Evolutionary conservation across 2,113 vertebrate genomes (phyloP).

Genomic region (Scytalopus superciliaris): DNA sequence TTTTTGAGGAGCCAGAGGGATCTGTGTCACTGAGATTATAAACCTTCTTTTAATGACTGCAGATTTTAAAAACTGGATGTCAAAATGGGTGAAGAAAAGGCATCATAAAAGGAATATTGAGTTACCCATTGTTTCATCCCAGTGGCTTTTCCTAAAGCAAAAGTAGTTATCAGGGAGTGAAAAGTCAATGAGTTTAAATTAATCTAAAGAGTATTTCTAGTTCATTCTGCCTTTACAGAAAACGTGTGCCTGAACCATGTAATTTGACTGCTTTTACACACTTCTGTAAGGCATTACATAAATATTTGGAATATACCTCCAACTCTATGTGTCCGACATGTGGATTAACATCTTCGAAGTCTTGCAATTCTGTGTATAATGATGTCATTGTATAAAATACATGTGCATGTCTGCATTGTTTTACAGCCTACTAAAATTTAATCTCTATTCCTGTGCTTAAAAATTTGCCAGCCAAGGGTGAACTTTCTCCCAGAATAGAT

Average conservation of each 20-base stretch:
- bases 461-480: background rate
- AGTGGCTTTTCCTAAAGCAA: conserved; percentile 40
- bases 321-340: background rate
- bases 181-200: conserved; percentile 49
- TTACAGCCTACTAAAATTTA: background rate
- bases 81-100: background rate
- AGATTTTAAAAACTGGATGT: background rate
- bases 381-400: background rate
- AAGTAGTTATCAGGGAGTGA: conserved; percentile 29
- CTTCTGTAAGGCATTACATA: background rate
- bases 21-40: background rate
- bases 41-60: conserved; percentile 20
- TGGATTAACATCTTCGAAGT: background rate
- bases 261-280: background rate
- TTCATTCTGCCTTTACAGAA: conserved; percentile 27
- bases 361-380: background rate
- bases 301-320: background rate
- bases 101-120: background rate
- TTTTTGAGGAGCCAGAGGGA: background rate
- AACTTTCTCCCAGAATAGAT: background rate
- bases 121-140: background rate
- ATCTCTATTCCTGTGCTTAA: background rate
- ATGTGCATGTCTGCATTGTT: background rate
- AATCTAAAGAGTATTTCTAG: conserved; percentile 47
- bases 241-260: background rate